Conservation (phyloP, 2,888 invertebrate species). For the Lasioglossum calceatum region DNA sequence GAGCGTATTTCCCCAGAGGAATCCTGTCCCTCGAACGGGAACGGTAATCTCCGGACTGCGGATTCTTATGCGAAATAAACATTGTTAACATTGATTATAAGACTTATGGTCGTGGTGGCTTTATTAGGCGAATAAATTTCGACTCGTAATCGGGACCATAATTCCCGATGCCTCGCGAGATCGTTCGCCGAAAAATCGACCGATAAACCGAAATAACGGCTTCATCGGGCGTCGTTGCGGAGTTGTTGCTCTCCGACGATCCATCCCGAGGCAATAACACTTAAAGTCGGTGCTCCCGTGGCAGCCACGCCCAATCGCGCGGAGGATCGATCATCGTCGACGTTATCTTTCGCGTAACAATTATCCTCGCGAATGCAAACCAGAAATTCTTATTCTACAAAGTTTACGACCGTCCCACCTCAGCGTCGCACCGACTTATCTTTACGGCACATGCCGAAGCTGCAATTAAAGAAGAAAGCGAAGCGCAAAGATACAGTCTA, state of each 20-base stretch:
- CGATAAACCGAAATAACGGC: constrained; percentile 17
- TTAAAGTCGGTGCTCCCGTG: constrained; percentile 9
- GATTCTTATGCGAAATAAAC: neutral
- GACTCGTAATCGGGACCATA: neutral
- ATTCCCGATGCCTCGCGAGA: neutral
- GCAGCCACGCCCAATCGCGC: constrained; percentile 32
- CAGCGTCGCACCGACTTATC: neutral
- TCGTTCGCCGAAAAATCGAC: neutral
- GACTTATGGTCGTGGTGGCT: neutral
- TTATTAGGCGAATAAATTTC: neutral
- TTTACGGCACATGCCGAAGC: neutral
- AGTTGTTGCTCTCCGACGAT: neutral
- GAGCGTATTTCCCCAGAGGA: neutral
- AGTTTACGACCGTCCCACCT: neutral
- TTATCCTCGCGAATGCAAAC: constrained; percentile 35
- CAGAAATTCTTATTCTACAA: neutral
- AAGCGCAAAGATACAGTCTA: neutral
- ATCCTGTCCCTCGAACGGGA: neutral
- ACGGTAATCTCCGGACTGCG: neutral
- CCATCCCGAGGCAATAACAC: constrained; percentile 17
- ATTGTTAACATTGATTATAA: neutral
- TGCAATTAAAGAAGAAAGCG: neutral
- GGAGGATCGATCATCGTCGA: constrained; percentile 46
- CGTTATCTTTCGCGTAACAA: constrained; percentile 28
- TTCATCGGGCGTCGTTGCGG: neutral